Base-by-base conservation (phyloP, 1,140 invertebrate genomes). In the Hyphantria cunea region DNA sequence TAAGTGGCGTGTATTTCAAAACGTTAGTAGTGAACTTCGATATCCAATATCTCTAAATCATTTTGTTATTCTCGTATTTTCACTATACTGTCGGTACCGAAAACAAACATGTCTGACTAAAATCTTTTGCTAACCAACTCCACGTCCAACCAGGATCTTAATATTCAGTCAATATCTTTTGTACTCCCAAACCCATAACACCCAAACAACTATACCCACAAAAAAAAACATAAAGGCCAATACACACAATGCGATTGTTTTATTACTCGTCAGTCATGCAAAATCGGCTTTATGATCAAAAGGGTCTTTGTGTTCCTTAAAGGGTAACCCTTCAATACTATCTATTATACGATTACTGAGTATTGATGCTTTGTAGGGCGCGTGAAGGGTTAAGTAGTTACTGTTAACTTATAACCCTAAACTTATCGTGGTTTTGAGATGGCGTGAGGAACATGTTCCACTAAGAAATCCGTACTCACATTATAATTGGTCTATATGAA, bases 191-290 rank as follows among this genome's bases (percentile, higher is more conserved):
- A 25, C 17, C 17, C 2, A 25, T 1, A 25, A 25, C 17, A 25
- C 17, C 17, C 17, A 25, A 25, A 3, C 1, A 1, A 25, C 17
- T 25, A 25, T 25, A 25, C 17, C 17, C 5, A 25, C 17, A 39
- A 10, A 39, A 39, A n/a, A 39, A n/a, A 9, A 39, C 7, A 39
- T 39, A 39, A 39, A 39, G 37, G 0, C n/a, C n/a, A 3, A 3
- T 39, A 44, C 12, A 44, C 42, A 86, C 81, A 89, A 89, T 85
- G 62, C 69, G 79, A 53, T 62, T 67, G 34, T 52, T 52, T 58
- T 45, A 52, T 53, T 31, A 52, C 54, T 42, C 77, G 78, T 71
- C 77, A 80, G 79, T 73, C 69, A 74, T 62, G 64, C 69, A 69
- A 79, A 86, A 86, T 84, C 78, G 65, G 72, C 33, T 33, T 44